Evolutionary conservation across 1,140 invertebrate genomes (phyloP).

Genomic region (Lordiphosa mommai): DNA sequence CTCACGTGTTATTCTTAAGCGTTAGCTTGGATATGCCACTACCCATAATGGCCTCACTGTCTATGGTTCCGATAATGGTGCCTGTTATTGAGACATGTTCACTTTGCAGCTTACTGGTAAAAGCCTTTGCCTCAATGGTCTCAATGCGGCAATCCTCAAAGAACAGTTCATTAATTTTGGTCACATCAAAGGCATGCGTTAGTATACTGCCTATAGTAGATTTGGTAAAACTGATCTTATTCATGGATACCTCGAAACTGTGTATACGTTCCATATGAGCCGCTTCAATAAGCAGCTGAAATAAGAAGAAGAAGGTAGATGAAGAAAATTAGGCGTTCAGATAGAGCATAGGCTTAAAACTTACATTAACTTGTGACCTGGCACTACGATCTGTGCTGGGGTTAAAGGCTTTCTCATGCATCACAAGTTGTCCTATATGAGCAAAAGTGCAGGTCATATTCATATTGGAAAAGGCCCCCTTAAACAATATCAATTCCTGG

Average conservation of each 20-base stretch:
- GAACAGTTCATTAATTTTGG: conserved; percentile 48
- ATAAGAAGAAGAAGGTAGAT: neutral
- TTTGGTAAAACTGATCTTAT: conserved; percentile 50
- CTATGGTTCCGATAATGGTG: conserved; percentile 63
- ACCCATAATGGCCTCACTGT: conserved; percentile 64
- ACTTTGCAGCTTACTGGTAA: conserved; percentile 62
- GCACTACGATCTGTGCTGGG: conserved; percentile 22
- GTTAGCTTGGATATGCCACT: conserved; percentile 63
- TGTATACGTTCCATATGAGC: conserved; percentile 41
- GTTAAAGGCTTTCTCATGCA: conserved; percentile 54
- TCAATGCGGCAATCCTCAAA: conserved; percentile 56
- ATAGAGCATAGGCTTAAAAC: neutral
- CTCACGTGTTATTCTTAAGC: conserved; percentile 61
- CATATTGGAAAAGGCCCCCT: conserved; percentile 54
- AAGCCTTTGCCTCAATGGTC: conserved; percentile 48
- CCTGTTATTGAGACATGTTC: conserved; percentile 55
- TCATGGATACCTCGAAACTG: conserved; percentile 57
- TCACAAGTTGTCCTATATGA: conserved; percentile 33
- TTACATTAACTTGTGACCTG: conserved; percentile 50
- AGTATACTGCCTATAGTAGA: conserved; percentile 49
- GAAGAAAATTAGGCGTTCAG: neutral
- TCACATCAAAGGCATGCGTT: conserved; percentile 64
- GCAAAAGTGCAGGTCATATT: conserved; percentile 46
- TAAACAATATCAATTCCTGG: conserved; percentile 28
- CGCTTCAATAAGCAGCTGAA: conserved; percentile 45